Evolutionary conservation across 2,113 vertebrate species (phyloP).

Genomic region (Pluvialis apricaria): DNA sequence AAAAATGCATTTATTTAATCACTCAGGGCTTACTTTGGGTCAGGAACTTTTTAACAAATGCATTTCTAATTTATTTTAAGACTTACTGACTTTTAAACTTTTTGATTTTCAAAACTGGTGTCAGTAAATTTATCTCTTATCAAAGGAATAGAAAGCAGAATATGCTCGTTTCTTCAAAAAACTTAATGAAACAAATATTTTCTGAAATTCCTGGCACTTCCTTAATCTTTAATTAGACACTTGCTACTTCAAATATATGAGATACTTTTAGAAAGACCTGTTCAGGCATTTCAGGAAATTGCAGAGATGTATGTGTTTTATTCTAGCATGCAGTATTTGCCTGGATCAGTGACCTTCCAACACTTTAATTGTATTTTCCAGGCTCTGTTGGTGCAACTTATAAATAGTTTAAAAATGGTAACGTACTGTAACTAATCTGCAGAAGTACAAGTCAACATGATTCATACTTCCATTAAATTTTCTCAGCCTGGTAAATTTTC

Average conservation of each 20-base stretch:
- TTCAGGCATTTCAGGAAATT: background rate
- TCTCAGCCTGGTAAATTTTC: background rate
- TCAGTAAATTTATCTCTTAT: background rate
- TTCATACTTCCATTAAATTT: conserved; percentile 19
- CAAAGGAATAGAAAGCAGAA: background rate
- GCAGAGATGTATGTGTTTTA: background rate
- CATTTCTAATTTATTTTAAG: background rate
- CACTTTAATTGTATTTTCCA: background rate
- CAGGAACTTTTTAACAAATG: background rate
- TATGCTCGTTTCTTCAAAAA: background rate
- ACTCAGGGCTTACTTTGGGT: background rate
- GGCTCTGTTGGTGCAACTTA: background rate
- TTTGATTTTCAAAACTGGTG: background rate
- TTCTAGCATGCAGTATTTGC: background rate
- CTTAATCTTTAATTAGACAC: background rate
- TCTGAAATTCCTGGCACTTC: background rate
- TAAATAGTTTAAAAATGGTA: conserved; percentile 6
- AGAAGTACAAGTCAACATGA: background rate
- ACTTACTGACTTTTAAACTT: background rate
- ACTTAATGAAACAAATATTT: background rate
- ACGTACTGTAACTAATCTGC: background rate
- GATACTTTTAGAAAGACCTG: background rate
- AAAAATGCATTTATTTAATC: background rate
- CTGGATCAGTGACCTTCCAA: background rate
- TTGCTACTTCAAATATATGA: background rate